These are phyloP conservation scores for Girardia tigrina DNA, from an alignment of 2,888 invertebrate species.

Conservation along the genomic window DNA sequence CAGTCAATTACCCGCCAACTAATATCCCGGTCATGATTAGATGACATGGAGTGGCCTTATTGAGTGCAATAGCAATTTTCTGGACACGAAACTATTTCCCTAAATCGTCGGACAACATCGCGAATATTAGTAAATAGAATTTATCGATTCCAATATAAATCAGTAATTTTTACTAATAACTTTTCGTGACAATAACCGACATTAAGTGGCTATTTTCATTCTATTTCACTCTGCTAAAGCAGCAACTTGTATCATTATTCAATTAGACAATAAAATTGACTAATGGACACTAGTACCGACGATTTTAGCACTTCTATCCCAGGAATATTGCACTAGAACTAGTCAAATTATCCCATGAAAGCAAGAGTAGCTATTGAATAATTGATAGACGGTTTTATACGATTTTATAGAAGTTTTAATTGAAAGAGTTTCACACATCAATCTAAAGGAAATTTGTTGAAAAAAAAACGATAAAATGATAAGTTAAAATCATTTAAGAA, in stretches of 20 bases:
- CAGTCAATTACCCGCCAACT: neutral
- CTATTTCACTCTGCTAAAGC: neutral
- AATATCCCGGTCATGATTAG: constrained; percentile 23
- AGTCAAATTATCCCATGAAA: neutral
- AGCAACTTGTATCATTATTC: constrained; percentile 20
- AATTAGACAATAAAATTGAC: neutral
- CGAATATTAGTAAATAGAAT: neutral
- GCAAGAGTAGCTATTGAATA: neutral
- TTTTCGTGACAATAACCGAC: constrained; percentile 18
- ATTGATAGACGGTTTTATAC: neutral
- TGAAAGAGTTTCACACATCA: too few species aligned
- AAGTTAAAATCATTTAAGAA: too few species aligned
- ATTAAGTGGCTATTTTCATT: constrained; percentile 11
- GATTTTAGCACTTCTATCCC: neutral
- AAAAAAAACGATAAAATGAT: too few species aligned
- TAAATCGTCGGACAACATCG: neutral
- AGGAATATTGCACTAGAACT: constrained; percentile 18
- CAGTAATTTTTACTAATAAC: neutral
- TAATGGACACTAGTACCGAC: constrained; percentile 12
- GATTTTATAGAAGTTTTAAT: too few species aligned
- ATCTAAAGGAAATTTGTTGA: too few species aligned
- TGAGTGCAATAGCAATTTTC: neutral
- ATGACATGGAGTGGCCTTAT: constrained; percentile 18
- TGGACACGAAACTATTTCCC: neutral
- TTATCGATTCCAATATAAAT: neutral